These are phyloP conservation scores for Oostethus manadensis DNA, from an alignment of 2,113 vertebrate species.

Conservation along the genomic window DNA sequence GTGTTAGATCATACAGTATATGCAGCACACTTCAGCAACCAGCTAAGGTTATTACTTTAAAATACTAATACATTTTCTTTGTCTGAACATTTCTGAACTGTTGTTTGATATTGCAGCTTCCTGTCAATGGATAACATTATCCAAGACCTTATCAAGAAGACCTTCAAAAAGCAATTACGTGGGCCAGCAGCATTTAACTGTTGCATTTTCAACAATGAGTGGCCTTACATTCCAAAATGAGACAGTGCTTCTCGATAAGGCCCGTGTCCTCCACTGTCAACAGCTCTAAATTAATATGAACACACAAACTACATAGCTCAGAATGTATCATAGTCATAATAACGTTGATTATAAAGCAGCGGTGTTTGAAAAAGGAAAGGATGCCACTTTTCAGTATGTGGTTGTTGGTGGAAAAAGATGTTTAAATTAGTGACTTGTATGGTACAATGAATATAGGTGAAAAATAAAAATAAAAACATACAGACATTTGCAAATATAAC, in stretches of 20 bases:
- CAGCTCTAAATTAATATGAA: slow-evolving; percentile 15
- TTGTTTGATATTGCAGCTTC: background rate
- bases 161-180: background rate
- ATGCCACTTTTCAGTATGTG: too few relatives aligned
- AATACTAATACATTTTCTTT: background rate
- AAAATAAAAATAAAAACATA: too few relatives aligned
- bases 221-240: background rate
- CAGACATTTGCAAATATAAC: too few relatives aligned
- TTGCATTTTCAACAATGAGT: too few relatives aligned
- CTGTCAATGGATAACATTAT: background rate
- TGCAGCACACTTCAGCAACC: background rate
- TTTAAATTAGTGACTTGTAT: too few relatives aligned
- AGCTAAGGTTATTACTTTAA: background rate
- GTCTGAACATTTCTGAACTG: background rate
- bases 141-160: background rate
- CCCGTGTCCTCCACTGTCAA: background rate
- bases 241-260: background rate
- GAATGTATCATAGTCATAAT: too few relatives aligned
- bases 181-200: background rate
- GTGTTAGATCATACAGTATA: too few relatives aligned
- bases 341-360: too few relatives aligned
- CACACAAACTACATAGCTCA: background rate
- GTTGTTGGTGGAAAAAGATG: too few relatives aligned
- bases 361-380: too few relatives aligned
- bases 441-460: too few relatives aligned